These are phyloP conservation scores for Trinectes maculatus DNA, from an alignment of 2,113 vertebrate genomes.

Conservation along the genomic window DNA sequence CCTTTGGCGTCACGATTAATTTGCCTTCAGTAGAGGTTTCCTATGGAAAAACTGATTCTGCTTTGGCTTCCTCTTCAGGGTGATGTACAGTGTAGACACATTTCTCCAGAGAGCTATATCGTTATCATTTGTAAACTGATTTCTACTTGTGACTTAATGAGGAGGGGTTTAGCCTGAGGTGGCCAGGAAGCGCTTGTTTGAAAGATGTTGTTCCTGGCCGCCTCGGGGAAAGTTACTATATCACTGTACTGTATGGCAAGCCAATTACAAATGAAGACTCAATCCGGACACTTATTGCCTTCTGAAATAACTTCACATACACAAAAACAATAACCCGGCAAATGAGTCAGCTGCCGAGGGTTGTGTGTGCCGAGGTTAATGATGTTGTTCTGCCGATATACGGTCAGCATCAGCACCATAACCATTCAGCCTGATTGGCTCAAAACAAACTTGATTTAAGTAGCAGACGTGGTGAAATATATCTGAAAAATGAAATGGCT, in stretches of 20 bases:
- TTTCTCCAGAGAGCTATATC: conserved; percentile 84
- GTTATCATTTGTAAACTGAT: conserved; percentile 83
- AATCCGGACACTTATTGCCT: conserved; percentile 83
- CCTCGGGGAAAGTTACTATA: conserved; percentile 79
- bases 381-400: conserved; percentile 54
- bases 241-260: conserved; percentile 87
- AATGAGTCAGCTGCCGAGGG: conserved; percentile 44
- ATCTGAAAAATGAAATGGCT: conserved; percentile 40
- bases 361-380: conserved; percentile 36
- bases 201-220: conserved; percentile 62
- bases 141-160: conserved; percentile 82
- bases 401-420: conserved; percentile 63
- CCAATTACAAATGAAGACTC: conserved; percentile 81
- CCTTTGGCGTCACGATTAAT: conserved; percentile 79
- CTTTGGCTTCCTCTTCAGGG: conserved; percentile 87
- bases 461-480: conserved; percentile 60
- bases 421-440: conserved; percentile 71
- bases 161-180: conserved; percentile 72
- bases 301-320: conserved; percentile 72
- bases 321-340: conserved; percentile 60
- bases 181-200: conserved; percentile 64
- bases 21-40: conserved; percentile 88
- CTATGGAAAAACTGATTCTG: conserved; percentile 87
- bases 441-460: conserved; percentile 67
- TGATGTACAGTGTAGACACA: conserved; percentile 85